Base-by-base conservation (phyloP, 1,140 invertebrate species). In the Polypedilum vanderplanki region DNA sequence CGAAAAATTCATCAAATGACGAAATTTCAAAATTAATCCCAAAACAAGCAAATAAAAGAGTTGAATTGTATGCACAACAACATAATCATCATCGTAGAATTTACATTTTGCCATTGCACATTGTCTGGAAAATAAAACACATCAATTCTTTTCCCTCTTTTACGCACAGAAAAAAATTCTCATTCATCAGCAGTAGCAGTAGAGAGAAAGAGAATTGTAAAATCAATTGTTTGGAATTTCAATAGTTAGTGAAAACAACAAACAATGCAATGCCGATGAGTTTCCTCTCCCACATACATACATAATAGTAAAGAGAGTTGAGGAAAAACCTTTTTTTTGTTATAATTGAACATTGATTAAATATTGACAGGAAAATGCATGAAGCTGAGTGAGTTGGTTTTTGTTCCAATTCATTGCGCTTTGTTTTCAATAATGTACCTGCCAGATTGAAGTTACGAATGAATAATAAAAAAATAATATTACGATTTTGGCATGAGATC, bases 291-390 rank as follows among this genome's bases (percentile, higher is more conserved):
- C 41, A 15, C 41, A 46, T 46, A 33, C 24, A 33, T 33, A 33
- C 24, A 33, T 5, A n/a, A 33, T 33, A 33, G 24, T 33, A 5
- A 33, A 33, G 24, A 33, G 24, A 33, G 24, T 33, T 3, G 24
- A 33, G 24, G 24, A 33, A 33, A 33, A 33, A 33, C n/a, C 4
- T 57, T 57, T 57, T 46, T 46, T 57, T 4, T 20, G 7, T 70
- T 70, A 18, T 70, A 70, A 70, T 70, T 22, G 18, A 70, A 70
- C 17, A 20, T 70, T 70, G 65, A 70, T 70, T 70, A 70, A 70
- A 70, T 70, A 70, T 70, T 70, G 65, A 70, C 65, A 70, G 17
- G 17, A 22, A 70, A 70, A 70, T 20, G 46, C 46, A 57, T 15
- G 46, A 15, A 57, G 46, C 10, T 57, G 46, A 57, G 46, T 57